Evolutionary conservation across 2,797 vertebrate genomes (phyloP).

Genomic region (Huso huso): DNA sequence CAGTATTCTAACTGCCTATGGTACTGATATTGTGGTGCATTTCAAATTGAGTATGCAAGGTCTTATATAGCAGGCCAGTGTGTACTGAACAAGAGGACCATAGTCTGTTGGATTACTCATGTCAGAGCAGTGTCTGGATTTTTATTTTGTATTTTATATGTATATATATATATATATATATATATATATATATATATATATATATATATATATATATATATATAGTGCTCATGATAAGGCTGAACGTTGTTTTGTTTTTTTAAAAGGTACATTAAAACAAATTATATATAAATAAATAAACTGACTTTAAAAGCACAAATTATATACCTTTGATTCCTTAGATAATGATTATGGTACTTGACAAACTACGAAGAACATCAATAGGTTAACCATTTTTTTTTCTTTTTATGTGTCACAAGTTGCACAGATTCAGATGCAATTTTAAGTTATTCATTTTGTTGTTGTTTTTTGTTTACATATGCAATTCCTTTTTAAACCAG

Average conservation of each 20-base stretch:
- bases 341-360: no score
- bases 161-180: constrained; percentile 16
- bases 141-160: constrained; percentile 21
- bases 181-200: constrained; percentile 27
- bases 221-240: constrained; percentile 41
- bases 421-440: not conserved
- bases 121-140: constrained; percentile 49
- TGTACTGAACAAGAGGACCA: constrained; percentile 34
- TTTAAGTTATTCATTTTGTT: not conserved
- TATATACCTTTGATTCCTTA: constrained; percentile 6
- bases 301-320: constrained; percentile 15
- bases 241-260: not conserved
- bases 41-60: constrained; percentile 17
- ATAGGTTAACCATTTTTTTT: no score
- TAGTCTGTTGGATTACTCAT: constrained; percentile 32
- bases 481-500: no score
- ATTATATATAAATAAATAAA: constrained; percentile 39
- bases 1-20: constrained; percentile 37
- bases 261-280: constrained; percentile 19
- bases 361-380: no score
- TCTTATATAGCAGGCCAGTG: constrained; percentile 6
- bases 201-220: constrained; percentile 34
- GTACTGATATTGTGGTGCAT: constrained; percentile 35
- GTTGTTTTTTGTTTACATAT: not conserved
- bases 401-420: not conserved